Conservation (phyloP, 37 sponge, comb jelly and placozoan species). For the Lycopodina hypogea region DNA sequence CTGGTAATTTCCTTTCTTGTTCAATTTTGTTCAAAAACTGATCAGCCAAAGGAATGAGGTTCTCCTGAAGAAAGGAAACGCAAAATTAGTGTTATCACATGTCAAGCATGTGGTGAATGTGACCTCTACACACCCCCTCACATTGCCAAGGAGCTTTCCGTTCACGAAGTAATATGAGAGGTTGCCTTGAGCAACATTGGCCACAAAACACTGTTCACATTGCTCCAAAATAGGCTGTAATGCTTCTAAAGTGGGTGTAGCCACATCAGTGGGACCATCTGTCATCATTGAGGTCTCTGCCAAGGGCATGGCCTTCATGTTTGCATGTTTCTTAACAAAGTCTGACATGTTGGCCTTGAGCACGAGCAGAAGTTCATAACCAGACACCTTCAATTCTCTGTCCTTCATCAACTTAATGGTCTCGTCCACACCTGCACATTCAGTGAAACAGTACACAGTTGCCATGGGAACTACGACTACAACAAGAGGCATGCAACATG, state of each 20-base stretch:
- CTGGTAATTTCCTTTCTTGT: neutral
- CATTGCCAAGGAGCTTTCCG: neutral
- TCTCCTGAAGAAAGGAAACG: neutral
- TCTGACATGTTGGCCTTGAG: neutral
- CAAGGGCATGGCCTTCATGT: neutral
- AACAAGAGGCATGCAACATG: too few species aligned
- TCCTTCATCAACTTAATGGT: neutral
- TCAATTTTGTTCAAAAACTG: neutral
- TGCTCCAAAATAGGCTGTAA: constrained; percentile 17
- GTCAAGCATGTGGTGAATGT: neutral
- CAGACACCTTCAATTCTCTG: neutral
- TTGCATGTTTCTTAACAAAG: neutral
- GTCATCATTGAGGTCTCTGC: too few species aligned
- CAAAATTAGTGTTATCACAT: neutral
- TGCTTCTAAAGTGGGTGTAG: constrained; percentile 1
- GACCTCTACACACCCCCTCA: neutral
- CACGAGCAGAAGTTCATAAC: neutral
- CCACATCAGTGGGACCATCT: too few species aligned
- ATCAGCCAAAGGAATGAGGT: neutral
- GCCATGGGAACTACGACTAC: too few species aligned
- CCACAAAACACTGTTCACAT: neutral
- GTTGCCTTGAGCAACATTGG: neutral
- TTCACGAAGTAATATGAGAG: constrained; percentile 5
- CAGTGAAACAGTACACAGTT: too few species aligned
- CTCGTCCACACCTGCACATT: neutral